phyloP scores from a whole-genome alignment of 2,888 invertebrate genomes.

The Cremastinae sp. region DNA sequence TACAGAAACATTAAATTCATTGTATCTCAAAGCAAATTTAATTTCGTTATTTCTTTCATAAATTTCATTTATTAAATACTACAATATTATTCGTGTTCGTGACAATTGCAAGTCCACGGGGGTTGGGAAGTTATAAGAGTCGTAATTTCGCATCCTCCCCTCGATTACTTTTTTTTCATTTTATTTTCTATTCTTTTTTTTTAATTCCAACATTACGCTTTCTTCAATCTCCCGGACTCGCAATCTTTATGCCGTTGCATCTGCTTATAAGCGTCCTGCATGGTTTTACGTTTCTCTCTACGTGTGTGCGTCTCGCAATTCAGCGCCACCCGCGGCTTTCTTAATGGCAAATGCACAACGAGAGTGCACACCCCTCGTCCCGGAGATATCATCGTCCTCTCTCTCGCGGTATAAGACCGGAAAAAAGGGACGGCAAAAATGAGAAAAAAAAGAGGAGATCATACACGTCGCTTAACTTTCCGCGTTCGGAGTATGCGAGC shows the following conservation, averaged over 20 bases:
- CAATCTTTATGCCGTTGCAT: slow-evolving; percentile 29
- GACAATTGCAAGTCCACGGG: too few relatives aligned
- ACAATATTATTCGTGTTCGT: too few relatives aligned
- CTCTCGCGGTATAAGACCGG: slow-evolving; percentile 44
- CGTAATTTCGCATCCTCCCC: slow-evolving; percentile 44
- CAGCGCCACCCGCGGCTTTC: slow-evolving; percentile 55
- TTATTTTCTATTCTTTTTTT: slow-evolving; percentile 11
- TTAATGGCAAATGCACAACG: slow-evolving; percentile 62
- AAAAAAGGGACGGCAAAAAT: slow-evolving; percentile 43
- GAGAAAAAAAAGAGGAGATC: slow-evolving; percentile 45
- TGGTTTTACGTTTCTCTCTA: slow-evolving; percentile 10
- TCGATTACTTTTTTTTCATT: not conserved
- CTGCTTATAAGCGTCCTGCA: slow-evolving; percentile 16
- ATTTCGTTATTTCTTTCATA: not conserved
- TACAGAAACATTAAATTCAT: too few relatives aligned
- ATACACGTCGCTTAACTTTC: slow-evolving; percentile 48
- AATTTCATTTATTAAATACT: not conserved
- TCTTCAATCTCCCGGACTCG: slow-evolving; percentile 57
- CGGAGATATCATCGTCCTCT: slow-evolving; percentile 58
- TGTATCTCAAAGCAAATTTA: too few relatives aligned
- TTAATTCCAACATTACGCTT: slow-evolving; percentile 35
- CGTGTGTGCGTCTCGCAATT: slow-evolving; percentile 16
- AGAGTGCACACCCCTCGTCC: slow-evolving; percentile 54
- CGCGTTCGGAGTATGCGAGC: slow-evolving; percentile 44
- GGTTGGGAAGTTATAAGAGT: slow-evolving; percentile 22